Evolutionary conservation across 2,888 invertebrate species (phyloP).

Genomic region (Rambutsinella grinnellia): DNA sequence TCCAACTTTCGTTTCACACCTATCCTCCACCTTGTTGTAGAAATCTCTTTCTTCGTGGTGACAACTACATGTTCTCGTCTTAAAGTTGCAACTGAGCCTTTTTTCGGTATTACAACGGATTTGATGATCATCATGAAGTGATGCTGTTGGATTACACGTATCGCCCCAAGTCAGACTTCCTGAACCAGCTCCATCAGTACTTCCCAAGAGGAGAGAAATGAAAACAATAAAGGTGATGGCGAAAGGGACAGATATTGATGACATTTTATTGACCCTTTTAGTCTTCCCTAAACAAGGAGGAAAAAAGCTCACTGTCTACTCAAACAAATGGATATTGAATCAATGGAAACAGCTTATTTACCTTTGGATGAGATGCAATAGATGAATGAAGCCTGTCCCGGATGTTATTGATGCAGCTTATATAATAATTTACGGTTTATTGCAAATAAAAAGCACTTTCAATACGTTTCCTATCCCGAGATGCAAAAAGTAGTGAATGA

Average conservation of each 20-base stretch:
- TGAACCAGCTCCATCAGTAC: neutral
- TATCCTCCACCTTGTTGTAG: slow-evolving; percentile 24
- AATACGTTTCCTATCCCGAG: too few relatives aligned
- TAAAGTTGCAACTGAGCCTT: slow-evolving; percentile 52
- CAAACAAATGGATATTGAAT: too few relatives aligned
- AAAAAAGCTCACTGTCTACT: too few relatives aligned
- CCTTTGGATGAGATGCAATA: too few relatives aligned
- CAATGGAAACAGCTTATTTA: too few relatives aligned
- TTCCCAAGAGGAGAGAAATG: slow-evolving; percentile 4
- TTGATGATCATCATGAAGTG: slow-evolving; percentile 34
- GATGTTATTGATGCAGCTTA: too few relatives aligned
- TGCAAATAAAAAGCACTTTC: too few relatives aligned
- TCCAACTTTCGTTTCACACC: slow-evolving; percentile 59
- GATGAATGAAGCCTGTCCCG: too few relatives aligned
- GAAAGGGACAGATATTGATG: neutral
- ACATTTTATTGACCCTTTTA: neutral
- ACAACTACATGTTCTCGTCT: slow-evolving; percentile 36
- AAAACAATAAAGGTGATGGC: neutral
- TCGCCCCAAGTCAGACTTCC: slow-evolving; percentile 43
- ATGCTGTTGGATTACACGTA: slow-evolving; percentile 38
- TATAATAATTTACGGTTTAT: too few relatives aligned
- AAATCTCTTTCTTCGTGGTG: slow-evolving; percentile 56
- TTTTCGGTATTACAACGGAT: slow-evolving; percentile 47
- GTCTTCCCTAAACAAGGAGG: too few relatives aligned
- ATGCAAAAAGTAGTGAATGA: too few relatives aligned